A percentile compares a stretch with the other conserved stretches of the same genome.
Evolutionary conservation across 2,888 invertebrate species (phyloP).

Genomic region (Mythimna loreyi): DNA sequence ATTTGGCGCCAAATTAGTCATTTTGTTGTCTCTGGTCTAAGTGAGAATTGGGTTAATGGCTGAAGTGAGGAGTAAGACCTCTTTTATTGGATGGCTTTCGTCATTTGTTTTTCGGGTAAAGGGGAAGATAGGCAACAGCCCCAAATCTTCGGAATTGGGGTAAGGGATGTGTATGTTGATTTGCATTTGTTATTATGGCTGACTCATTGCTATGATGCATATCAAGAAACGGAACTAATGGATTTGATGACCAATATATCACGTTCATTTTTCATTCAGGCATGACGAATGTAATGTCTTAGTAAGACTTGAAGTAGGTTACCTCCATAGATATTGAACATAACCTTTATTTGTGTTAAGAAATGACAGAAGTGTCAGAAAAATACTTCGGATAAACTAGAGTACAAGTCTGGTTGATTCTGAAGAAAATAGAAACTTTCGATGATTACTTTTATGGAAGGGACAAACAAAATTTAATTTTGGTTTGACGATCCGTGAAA

Average conservation of each 20-base stretch:
- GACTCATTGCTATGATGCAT: constrained; percentile 16
- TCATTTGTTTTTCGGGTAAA: not conserved
- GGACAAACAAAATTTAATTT: not conserved
- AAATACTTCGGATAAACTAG: not conserved
- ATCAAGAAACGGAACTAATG: constrained; percentile 39
- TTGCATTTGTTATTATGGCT: not conserved
- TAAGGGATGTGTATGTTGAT: not conserved
- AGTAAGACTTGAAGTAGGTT: constrained; percentile 12
- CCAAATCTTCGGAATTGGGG: not conserved
- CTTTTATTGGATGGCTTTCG: not conserved
- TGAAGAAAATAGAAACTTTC: not conserved
- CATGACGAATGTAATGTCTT: constrained; percentile 33
- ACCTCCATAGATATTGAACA: too few species aligned
- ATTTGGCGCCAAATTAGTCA: constrained; percentile 33
- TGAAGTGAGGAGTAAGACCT: not conserved
- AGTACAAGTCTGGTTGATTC: not conserved
- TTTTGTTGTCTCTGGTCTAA: constrained; percentile 15
- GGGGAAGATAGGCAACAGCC: not conserved
- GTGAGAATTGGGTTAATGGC: not conserved
- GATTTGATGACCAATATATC: constrained; percentile 27
- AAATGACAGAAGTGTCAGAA: not conserved
- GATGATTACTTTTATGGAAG: too few species aligned
- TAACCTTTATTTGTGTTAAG: constrained; percentile 9
- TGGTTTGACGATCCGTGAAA: not conserved
- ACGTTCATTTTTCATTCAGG: constrained; percentile 34